Evolutionary conservation across 2,888 invertebrate genomes (phyloP).

Genomic region (Carterocephalus palaemon): DNA sequence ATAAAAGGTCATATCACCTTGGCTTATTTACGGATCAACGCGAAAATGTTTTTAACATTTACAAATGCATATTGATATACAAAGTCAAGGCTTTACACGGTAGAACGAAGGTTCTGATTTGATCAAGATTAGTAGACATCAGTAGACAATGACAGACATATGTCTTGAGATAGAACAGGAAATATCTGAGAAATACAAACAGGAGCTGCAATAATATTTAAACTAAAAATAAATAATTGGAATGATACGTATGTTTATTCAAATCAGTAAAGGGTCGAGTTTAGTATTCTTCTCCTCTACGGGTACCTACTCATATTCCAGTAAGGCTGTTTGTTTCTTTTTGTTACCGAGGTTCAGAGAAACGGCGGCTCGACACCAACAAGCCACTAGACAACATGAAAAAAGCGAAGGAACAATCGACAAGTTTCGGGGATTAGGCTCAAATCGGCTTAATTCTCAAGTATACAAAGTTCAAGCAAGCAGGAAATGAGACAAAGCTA

Average conservation of each 20-base stretch:
- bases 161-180: no score
- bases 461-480: slow-evolving; percentile 34
- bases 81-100: no score
- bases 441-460: slow-evolving; percentile 33
- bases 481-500: slow-evolving; percentile 46
- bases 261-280: neutral
- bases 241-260: neutral
- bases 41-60: no score
- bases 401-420: slow-evolving; percentile 29
- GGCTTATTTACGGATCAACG: no score
- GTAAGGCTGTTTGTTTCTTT: slow-evolving; percentile 39
- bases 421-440: slow-evolving; percentile 30
- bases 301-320: slow-evolving; percentile 21
- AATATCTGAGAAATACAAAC: no score
- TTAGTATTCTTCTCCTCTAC: neutral
- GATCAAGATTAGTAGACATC: no score
- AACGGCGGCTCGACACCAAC: slow-evolving; percentile 28
- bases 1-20: no score
- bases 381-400: slow-evolving; percentile 31
- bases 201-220: no score
- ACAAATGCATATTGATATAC: no score
- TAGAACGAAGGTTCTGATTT: no score
- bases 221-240: no score
- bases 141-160: no score
- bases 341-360: slow-evolving; percentile 43